Evolutionary conservation across 2,113 vertebrate genomes (phyloP), one percentile per base, ranked within the genome.

Genomic region (Ptilonorhynchus violaceus): DNA sequence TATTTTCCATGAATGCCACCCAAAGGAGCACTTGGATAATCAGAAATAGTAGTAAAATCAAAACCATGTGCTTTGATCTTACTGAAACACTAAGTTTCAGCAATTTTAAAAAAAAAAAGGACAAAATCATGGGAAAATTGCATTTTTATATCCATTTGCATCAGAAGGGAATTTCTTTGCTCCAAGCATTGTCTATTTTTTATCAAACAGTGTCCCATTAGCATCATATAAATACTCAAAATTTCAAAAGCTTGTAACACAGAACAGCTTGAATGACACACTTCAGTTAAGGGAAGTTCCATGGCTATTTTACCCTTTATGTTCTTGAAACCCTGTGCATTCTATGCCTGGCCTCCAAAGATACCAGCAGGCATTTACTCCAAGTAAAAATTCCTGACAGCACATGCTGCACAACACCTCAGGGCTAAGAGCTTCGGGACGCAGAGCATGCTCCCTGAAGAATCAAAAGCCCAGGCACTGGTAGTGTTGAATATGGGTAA

Each of bases 391-490:
- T 9, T 91, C 15, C 17, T 55, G 15, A 37, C 2, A 4, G 20
- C 27, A 28, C 1, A 0, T 23, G 10, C 15, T 80, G 27, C 10
- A 12, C 15, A 21, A 13, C 31, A 27, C 3, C 31, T 75, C 7
- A 25, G 0, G 3, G 6, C 7, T 73, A 17, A 42, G 37, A 76
- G 7, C 37, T 70, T 13, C 21, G 21, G 39, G 20, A 35, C 9
- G 22, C 8, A 24, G 5, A 50, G 8, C 6, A 7, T 4, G 27
- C 4, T 42, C 13, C 5, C 8, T 30, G 18, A 68, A 31, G 18
- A 47, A 13, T 21, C 18, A 41, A 47, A 86, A 91, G 41, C 8
- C 10, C 37, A 56, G 56, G 8, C 15, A 42, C 7, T 13, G 8
- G 5, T 13, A 13, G 9, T 19, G 14, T 35, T 19, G 27, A 35